Evolutionary conservation across 1,140 invertebrate genomes (phyloP), one percentile per base, ranked within the genome.

Genomic region (Drosophila mayri): DNA sequence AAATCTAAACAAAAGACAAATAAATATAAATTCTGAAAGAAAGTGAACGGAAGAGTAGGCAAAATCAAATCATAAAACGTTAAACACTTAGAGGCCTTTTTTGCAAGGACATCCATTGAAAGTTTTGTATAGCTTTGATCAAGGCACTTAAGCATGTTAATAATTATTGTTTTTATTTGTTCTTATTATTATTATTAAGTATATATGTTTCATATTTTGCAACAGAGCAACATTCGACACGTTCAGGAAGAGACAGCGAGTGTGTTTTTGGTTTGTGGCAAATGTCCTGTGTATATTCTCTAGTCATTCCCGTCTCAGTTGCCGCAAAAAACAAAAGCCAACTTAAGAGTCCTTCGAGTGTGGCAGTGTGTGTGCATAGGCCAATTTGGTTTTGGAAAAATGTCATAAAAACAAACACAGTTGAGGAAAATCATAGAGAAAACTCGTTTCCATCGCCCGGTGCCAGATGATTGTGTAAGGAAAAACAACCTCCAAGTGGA

Each of bases 161-260:
- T 47, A 50, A 40, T 32, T 38, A 40, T 10, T 40, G 18, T 11
- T 47, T 54, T 30, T 37, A 22, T 52, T 35, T 35, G n/a, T 35
- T 38, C 18, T 54, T 54, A 54, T 22, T 50, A 2, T 25, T 58
- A 16, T 47, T 25, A 38, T 28, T 28, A 5, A 10, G 10, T 35
- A 46, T 22, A 49, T 28, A 18, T 30, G 3, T 62, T 41, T 49
- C 57, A 54, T 57, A 14, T 66, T 57, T 77, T 74, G 81, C 64
- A 84, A 81, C 50, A 77, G 66, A 66, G 74, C 84, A 88, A 88
- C 83, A 87, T 76, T 79, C 61, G 81, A 66, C 74, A 85, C 70
- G 63, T 80, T 81, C 62, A 68, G 59, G 66, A 47, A 81, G 74
- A 78, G 81, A 86, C 79, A 86, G 83, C 74, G 43, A 61, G 55